Evolutionary conservation across 2,113 vertebrate species (phyloP), one percentile per base, ranked within the genome.

Genomic region (Lophura nycthemera): DNA sequence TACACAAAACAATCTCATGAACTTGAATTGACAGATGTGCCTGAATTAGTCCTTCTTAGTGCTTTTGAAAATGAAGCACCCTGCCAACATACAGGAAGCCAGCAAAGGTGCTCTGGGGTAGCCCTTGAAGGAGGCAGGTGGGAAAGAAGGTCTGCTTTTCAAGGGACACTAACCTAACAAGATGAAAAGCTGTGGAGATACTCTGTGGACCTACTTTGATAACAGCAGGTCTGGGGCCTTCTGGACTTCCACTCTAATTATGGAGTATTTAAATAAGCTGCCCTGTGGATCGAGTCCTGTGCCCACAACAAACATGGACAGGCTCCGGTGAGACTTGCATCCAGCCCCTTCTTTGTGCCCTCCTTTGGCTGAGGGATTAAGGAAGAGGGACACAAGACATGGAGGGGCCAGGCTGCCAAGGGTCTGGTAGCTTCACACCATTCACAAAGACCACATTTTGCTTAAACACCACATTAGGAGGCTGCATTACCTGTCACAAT

Each of bases 401-500:
- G 45, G 86, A 87, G 17, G 6, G 70, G 38, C 6, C 45, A 67
- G 29, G 43, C 34, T 38, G 38, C 57, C 2, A 0, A 47, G 13
- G 29, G 90, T 45, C 36, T 56, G 64, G 54, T 0, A 0, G 57
- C 70, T 77, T 57, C 32, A 16, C 3, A 17, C 76, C 24, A 32
- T 60, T 59, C 77, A 57, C 43, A 4, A 21, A 38, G 18, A 48
- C 75, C 60, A 50, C 50, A 74, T 32, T 32, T 74, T 74, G 36
- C 69, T 90, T 36, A 47, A 94, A 95, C n/a, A 65, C 30, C 19
- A 0, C 1, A 7, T 75, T 48, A 91, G 60, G 48, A 59, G 13
- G 34, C 73, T 69, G 50, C 85, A 88, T 98, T 97, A 99, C 99
- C 99, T 99, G 99, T 99, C 99, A 97, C 99, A 99, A 98, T 99